These are phyloP conservation scores for Mylabris phalerata DNA, from an alignment of 1,140 invertebrate genomes.

Conservation along the genomic window DNA sequence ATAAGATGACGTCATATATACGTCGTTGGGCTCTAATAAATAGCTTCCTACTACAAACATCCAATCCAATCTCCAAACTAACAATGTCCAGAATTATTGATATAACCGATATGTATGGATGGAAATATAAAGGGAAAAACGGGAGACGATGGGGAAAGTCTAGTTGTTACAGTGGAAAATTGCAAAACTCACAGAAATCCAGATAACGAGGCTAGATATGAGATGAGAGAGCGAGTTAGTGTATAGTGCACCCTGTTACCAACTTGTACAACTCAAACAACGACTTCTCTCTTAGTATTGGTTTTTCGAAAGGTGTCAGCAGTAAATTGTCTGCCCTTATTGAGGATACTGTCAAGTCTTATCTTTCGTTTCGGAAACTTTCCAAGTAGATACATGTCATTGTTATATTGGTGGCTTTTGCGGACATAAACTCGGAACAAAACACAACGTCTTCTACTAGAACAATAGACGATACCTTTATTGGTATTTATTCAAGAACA, in stretches of 20 bases:
- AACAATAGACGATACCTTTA: too few relatives aligned
- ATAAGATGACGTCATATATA: conserved; percentile 33
- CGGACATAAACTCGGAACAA: too few relatives aligned
- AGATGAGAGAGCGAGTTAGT: conserved; percentile 9
- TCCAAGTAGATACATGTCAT: too few relatives aligned
- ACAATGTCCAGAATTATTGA: conserved; percentile 22
- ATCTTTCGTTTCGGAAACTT: conserved; percentile 8
- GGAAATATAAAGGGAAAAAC: background rate
- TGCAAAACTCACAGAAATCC: conserved; percentile 2
- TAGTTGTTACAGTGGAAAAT: conserved; percentile 8
- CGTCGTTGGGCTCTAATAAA: conserved; percentile 27
- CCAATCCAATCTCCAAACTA: conserved; percentile 23
- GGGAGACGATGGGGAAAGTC: too few relatives aligned
- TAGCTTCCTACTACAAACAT: conserved; percentile 24
- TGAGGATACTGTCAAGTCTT: conserved; percentile 18
- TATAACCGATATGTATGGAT: conserved; percentile 16
- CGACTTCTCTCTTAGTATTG: conserved; percentile 11
- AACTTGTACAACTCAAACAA: conserved; percentile 8
- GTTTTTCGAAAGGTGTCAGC: conserved; percentile 21
- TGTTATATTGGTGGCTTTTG: too few relatives aligned
- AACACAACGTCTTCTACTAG: too few relatives aligned
- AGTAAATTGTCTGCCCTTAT: conserved; percentile 23
- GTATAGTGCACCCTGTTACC: conserved; percentile 5
- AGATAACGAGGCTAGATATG: conserved; percentile 10
- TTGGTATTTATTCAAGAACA: too few relatives aligned